Base-by-base conservation (phyloP, 2,888 invertebrate genomes). In the Bruchidius siliquastri region DNA sequence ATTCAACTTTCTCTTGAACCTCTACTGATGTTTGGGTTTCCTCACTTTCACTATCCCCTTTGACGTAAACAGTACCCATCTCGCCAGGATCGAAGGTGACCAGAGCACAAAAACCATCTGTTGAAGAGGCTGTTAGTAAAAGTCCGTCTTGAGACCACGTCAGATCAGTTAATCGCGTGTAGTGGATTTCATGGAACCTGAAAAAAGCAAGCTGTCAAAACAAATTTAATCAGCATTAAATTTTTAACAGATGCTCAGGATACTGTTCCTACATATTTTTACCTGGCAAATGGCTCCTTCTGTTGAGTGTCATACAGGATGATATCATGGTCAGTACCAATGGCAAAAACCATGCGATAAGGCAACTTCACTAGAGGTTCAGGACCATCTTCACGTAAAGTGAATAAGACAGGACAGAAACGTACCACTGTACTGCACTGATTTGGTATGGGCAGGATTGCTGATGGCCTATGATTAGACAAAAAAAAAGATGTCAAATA, bases 281-380 rank as follows among this genome's bases (percentile, higher is more conserved):
- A 49, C 49, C 49, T 70, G 22, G 92, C 96, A 85, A 97, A 92
- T 0, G 97, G 97, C 67, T 90, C 87, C 2, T 87, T 84, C 83
- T 96, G 95, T 84, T 97, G 96, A 0, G 96, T 96, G 83, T 97
- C 97, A 83, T 96, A 96, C 68, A 97, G 87, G 74, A 95, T 88
- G 49, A 99, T 92, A 26, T 95, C 92, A 80, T 94, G 93, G 80
- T 94, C 92, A 0, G 98, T 96, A 21, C 95, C 97, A 20, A 98
- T 93, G 0, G 98, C 98, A 84, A 97, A 95, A 74, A 99, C 88
- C 88, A 96, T 90, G 75, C 98, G 90, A 84, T 94, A 94, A 0
- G 93, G 92, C 68, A 94, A 85, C 18, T 90, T 85, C 77, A 93
- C 87, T 20, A 90, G 84, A 0, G 91, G 85, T 10, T 83, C 80